phyloP scores from a whole-genome alignment of 2,888 invertebrate species.

The Esperia sulphurella region DNA sequence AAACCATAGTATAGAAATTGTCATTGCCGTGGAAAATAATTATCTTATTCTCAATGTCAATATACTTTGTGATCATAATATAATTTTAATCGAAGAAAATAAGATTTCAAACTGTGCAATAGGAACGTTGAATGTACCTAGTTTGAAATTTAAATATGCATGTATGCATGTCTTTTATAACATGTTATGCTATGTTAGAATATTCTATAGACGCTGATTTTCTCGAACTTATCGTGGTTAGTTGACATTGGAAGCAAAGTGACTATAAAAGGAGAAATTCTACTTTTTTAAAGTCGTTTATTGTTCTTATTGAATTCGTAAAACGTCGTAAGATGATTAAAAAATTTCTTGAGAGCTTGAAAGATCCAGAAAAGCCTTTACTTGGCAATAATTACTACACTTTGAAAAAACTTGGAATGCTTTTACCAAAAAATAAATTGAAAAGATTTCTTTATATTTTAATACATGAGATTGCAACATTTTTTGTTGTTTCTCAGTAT shows the following conservation, averaged over 20 bases:
- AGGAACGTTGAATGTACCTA: no score
- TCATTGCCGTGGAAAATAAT: no score
- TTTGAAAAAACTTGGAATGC: conserved; percentile 39
- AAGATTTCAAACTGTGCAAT: no score
- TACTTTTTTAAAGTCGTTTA: background rate
- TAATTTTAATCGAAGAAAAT: no score
- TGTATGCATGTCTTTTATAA: no score
- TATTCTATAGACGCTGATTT: conserved; percentile 15
- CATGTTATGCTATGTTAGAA: no score
- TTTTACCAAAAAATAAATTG: conserved; percentile 42
- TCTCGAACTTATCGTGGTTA: conserved; percentile 6
- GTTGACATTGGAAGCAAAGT: conserved; percentile 16
- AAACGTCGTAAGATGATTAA: conserved; percentile 30
- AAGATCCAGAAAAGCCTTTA: conserved; percentile 44
- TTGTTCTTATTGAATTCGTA: conserved; percentile 5
- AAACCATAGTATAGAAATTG: no score
- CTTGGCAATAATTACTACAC: conserved; percentile 62
- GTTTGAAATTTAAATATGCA: no score
- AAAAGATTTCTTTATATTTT: conserved; percentile 32
- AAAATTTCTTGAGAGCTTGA: conserved; percentile 33
- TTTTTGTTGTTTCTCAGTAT: conserved; percentile 56
- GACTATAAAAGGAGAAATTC: conserved; percentile 8
- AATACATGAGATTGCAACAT: conserved; percentile 39
- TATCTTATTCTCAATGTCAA: no score
- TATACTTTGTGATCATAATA: no score